Base-by-base conservation (phyloP, 2,888 invertebrate genomes). In the Macrostomum cliftonense region DNA sequence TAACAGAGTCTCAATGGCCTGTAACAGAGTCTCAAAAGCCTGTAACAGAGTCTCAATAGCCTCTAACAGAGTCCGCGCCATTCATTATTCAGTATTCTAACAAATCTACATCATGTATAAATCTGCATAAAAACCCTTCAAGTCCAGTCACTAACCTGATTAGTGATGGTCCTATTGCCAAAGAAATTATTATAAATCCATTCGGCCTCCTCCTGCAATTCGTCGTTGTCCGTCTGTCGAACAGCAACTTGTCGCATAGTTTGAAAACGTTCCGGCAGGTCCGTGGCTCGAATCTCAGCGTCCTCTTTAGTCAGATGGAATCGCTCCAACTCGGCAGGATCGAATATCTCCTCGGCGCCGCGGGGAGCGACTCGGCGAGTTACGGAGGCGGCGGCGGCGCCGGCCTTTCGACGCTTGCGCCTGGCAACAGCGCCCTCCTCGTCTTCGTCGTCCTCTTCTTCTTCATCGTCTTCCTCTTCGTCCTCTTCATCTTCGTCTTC, bases 161-260 rank as follows among this genome's bases (percentile, higher is more conserved):
- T 78, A 0, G 88, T 85, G 1, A 88, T 79, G 0, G 83, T 77
- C 1, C 81, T 77, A 57, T 82, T 82, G 57, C 80, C 77, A 73
- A 95, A 95, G 0, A 87, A 91, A 64, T 84, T 83, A 58, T 83
- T 83, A 68, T 86, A 89, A 55, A 99, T 91, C 97, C 97, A 97
- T 59, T 88, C 83, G 0, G 95, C 84, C 67, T 97, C 97, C 48
- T 85, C 82, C 4, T 52, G 37, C 50, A 50, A 13, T 12, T 49
- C 49, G n/a, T 20, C 46, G 19, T 47, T 47, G 39, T 28, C 47
- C 2, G 45, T 19, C 13, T 43, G 42, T 43, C 28, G n/a, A 11
- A 16, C 17, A 5, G 51, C 52, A 4, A 46, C n/a, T 7, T 17
- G 28, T 40, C 16, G 14, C 46, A 43, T 43, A 7, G 43, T 17